Conservation (phyloP, 2,113 vertebrate genomes). For the Dicrurus megarhynchus region DNA sequence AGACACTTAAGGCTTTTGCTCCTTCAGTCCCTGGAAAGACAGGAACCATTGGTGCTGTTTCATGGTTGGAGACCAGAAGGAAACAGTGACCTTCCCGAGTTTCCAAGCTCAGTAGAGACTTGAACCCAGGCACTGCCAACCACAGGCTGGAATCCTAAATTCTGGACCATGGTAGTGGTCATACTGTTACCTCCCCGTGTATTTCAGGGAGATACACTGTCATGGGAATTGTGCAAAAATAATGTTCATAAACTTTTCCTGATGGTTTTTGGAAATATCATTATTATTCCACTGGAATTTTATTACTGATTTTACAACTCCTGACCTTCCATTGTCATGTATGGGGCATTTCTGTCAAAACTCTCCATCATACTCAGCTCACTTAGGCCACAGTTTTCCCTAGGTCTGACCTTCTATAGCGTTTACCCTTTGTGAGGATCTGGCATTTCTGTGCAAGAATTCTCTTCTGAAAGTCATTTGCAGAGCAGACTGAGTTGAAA, state of each 20-base stretch:
- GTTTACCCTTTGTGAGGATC: not conserved
- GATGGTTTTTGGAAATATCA: not conserved
- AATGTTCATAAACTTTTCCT: not conserved
- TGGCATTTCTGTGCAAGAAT: not conserved
- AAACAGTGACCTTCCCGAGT: not conserved
- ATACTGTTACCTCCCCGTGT: fast-evolving
- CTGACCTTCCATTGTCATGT: not conserved
- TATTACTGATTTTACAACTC: not conserved
- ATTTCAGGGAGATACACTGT: not conserved
- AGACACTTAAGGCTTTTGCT: not conserved
- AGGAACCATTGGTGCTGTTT: not conserved
- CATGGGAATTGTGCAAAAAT: not conserved
- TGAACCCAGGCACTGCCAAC: not conserved
- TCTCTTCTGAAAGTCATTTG: not conserved
- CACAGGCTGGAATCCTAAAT: not conserved
- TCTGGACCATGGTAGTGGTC: not conserved
- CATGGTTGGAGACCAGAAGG: not conserved
- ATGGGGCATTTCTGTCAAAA: not conserved
- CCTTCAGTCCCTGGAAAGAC: not conserved
- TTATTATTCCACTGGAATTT: not conserved
- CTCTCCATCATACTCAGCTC: not conserved
- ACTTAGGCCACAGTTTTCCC: not conserved
- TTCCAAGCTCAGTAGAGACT: not conserved
- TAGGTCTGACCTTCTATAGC: not conserved
- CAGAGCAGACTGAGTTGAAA: not conserved